Conservation (phyloP, 2,888 invertebrate genomes). For the Hemaris fuciformis region DNA sequence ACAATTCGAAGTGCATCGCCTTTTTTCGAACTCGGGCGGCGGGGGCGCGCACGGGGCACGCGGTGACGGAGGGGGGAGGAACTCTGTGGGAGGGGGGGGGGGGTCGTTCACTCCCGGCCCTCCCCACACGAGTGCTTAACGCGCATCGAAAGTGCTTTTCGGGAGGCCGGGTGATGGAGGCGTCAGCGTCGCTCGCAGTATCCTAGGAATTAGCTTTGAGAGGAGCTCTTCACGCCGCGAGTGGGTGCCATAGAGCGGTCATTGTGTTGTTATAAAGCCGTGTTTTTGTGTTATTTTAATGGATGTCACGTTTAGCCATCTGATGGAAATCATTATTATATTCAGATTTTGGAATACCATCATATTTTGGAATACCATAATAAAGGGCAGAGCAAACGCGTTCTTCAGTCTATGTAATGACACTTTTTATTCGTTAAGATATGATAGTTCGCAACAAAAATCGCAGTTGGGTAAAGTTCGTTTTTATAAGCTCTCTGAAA, state of each 20-base stretch:
- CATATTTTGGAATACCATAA: neutral
- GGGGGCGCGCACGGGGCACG: constrained; percentile 15
- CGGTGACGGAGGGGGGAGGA: constrained; percentile 54
- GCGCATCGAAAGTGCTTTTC: constrained; percentile 70
- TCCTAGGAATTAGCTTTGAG: constrained; percentile 55
- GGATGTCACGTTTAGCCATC: constrained; percentile 2
- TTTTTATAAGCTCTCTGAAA: too few relatives aligned
- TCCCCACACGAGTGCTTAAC: constrained; percentile 61
- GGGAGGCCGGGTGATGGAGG: constrained; percentile 64
- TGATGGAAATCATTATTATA: neutral
- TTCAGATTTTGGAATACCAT: neutral
- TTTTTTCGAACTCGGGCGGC: constrained; percentile 69
- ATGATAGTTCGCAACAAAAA: too few relatives aligned
- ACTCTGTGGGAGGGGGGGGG: constrained; percentile 26
- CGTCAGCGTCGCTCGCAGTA: constrained; percentile 52
- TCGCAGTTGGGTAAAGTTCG: too few relatives aligned
- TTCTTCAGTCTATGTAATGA: too few relatives aligned
- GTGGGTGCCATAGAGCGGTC: constrained; percentile 24
- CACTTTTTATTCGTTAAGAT: too few relatives aligned
- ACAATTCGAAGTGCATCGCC: constrained; percentile 79
- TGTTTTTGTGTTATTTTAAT: constrained; percentile 17
- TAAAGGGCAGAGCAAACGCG: too few relatives aligned
- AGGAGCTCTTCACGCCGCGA: constrained; percentile 37
- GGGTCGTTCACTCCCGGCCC: constrained; percentile 30
- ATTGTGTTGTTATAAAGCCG: constrained; percentile 26